Evolutionary conservation across 1,140 invertebrate genomes (phyloP), one percentile per base, ranked within the genome.

Genomic region (Aphelenchoides fujianensis): DNA sequence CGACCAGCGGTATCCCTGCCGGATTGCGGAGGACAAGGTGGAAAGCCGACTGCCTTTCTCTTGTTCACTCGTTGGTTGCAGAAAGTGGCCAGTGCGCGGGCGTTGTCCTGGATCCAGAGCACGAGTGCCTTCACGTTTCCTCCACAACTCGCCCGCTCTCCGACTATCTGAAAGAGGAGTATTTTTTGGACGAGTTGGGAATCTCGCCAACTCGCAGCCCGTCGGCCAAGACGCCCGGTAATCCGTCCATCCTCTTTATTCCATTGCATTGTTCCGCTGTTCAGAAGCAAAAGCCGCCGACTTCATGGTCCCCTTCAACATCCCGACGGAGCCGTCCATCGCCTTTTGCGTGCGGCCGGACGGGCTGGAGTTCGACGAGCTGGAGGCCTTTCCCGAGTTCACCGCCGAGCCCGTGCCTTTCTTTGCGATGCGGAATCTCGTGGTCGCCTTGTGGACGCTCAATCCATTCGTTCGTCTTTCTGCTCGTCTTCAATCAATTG

Each of bases 121-220:
- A 53, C 85, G 32, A 70, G 70, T 19, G 74, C 75, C 52, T 70
- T 79, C 23, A 80, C 85, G 3, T 82, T 83, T 35, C 72, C n/a
- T 87, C 28, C 81, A 84, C 59, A 84, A 83, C 52, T 86, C 85
- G 1, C 86, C 86, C 5, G 83, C 86, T n/a, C 82, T 80, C 5
- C 79, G n/a, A 81, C n/a, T 86, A 85, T 69, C 78, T 87, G 3
- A 31, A 57, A 36, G 75, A 66, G 0, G 74, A 79, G 27, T 87
- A 87, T 75, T 85, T 82, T 67, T 78, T 82, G 19, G 86, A 87
- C 72, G 84, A 85, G 41, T 79, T 88, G 19, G 87, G 87, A 27
- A 72, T 87, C 72, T 84, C 84, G 71, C 82, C 86, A 16, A 80
- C 75, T 0, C 75, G 68, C 19, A 48, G 52, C 16, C 36, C 19